Evolutionary conservation across 2,797 vertebrate genomes (phyloP).

Genomic region (Dallia pectoralis): DNA sequence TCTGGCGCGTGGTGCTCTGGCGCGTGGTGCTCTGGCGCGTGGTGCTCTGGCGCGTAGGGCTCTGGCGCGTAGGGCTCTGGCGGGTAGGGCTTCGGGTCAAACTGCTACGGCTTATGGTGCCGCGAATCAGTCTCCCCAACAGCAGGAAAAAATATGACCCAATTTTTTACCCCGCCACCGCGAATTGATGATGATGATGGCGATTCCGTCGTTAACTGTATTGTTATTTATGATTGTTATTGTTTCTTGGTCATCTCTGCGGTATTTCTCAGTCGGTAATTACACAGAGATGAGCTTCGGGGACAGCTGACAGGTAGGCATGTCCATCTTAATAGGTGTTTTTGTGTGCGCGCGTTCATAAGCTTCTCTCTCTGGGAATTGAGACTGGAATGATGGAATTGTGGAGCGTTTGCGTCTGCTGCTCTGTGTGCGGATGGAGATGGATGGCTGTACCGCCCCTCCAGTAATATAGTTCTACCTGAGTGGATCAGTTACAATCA

Average conservation of each 20-base stretch:
- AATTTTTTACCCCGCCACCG: background rate
- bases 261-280: slow-evolving; percentile 4
- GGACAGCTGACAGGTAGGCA: background rate
- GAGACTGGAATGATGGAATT: slow-evolving; percentile 67
- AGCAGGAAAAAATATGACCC: background rate
- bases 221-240: slow-evolving; percentile 47
- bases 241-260: slow-evolving; percentile 25
- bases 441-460: slow-evolving; percentile 70
- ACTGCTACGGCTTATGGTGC: background rate
- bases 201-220: slow-evolving; percentile 34
- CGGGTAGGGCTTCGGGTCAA: background rate
- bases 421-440: slow-evolving; percentile 51
- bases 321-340: background rate
- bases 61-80: background rate
- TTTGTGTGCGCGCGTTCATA: background rate
- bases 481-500: slow-evolving; percentile 74
- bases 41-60: background rate
- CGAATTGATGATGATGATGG: background rate
- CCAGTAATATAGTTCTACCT: slow-evolving; percentile 75
- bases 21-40: too few species aligned
- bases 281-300: slow-evolving; percentile 57
- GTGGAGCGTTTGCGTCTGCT: slow-evolving; percentile 58
- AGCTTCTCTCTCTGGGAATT: slow-evolving; percentile 53
- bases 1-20: background rate
- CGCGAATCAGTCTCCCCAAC: background rate